Percentiles rank a stretch among this genome's conserved stretches.
Conservation (phyloP, 2,113 vertebrate genomes). For the Microtus pennsylvanicus region DNA sequence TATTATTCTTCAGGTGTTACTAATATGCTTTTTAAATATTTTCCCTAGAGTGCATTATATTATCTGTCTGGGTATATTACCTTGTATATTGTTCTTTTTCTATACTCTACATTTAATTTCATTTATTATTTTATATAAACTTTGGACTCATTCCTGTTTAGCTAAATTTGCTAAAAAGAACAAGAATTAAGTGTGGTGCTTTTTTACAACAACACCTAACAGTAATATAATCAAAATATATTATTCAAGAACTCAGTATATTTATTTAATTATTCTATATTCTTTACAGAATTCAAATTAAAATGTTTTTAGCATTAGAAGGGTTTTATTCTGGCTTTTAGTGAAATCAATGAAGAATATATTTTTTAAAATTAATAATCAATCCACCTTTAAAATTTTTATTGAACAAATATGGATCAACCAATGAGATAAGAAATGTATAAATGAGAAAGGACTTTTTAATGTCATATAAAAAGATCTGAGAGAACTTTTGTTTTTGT, state of each 20-base stretch:
- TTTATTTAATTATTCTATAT: not conserved
- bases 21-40: slow-evolving; percentile 14
- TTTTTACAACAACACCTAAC: not conserved
- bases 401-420: not conserved
- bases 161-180: slow-evolving; percentile 6
- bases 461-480: not conserved
- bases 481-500: not conserved
- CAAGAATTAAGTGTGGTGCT: not conserved
- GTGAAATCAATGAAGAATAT: slow-evolving; percentile 18
- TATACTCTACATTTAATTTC: not conserved
- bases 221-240: slow-evolving; percentile 15
- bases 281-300: not conserved
- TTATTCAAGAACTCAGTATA: not conserved
- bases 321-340: not conserved
- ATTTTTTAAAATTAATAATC: slow-evolving; percentile 7
- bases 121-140: not conserved
- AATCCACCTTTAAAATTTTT: not conserved
- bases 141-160: not conserved
- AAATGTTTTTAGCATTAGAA: not conserved
- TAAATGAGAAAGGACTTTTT: slow-evolving; percentile 4
- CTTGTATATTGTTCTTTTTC: not conserved
- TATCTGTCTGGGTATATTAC: not conserved
- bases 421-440: not conserved
- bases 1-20: not conserved
- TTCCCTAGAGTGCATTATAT: slow-evolving; percentile 24